These are phyloP conservation scores for Eumerus sabulonum DNA, from an alignment of 2,888 invertebrate species.

Conservation along the genomic window DNA sequence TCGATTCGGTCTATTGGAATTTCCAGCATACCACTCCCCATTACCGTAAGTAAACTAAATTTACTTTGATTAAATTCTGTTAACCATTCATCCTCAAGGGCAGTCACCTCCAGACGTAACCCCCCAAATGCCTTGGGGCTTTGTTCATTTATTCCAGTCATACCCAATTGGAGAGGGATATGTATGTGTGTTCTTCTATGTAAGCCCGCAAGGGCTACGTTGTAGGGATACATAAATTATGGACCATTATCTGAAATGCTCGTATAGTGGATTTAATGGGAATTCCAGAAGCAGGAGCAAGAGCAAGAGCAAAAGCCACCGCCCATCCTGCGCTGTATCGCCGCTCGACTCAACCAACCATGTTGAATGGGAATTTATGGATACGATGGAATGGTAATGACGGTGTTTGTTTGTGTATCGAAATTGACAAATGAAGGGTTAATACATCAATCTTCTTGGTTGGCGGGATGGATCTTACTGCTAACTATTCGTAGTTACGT, in stretches of 20 bases:
- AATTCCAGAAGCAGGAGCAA: slow-evolving; percentile 6
- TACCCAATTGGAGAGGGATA: not conserved
- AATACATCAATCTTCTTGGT: slow-evolving; percentile 49
- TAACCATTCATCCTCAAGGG: not conserved
- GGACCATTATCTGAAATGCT: slow-evolving; percentile 38
- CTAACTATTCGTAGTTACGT: too few relatives aligned
- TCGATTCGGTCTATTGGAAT: slow-evolving; percentile 1
- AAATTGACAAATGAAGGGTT: slow-evolving; percentile 62
- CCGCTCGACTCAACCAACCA: slow-evolving; percentile 2
- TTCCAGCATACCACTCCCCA: not conserved
- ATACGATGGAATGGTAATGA: slow-evolving; percentile 9
- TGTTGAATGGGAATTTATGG: slow-evolving; percentile 46
- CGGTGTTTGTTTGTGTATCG: slow-evolving; percentile 43
- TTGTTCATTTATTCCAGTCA: slow-evolving; percentile 33
- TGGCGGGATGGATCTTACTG: not conserved
- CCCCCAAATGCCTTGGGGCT: not conserved
- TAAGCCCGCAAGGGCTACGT: too few relatives aligned
- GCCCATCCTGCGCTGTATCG: too few relatives aligned
- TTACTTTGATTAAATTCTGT: slow-evolving; percentile 35
- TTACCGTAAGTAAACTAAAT: slow-evolving; percentile 20
- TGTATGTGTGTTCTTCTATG: not conserved
- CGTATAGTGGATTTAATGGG: slow-evolving; percentile 36
- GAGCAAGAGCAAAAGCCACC: too few relatives aligned
- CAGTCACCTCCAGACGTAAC: not conserved
- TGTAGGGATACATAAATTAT: slow-evolving; percentile 34